Evolutionary conservation across 2,113 vertebrate genomes (phyloP).

Genomic region (Dunckerocampus dactyliophorus): DNA sequence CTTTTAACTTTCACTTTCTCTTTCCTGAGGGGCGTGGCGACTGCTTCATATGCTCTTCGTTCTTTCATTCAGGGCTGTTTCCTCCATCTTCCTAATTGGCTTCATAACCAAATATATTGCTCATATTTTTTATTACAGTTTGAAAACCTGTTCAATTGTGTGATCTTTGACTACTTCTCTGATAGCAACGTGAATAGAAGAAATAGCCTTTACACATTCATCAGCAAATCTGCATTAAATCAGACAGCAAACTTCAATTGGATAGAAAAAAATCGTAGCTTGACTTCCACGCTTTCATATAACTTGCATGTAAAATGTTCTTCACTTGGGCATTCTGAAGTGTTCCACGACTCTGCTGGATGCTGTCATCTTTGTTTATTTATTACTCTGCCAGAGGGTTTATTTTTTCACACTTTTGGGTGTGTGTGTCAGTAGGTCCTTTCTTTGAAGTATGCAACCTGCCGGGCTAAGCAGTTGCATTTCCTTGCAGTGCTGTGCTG

Average conservation of each 20-base stretch:
- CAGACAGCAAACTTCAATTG: slow-evolving; percentile 6
- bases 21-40: no score
- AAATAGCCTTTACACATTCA: background rate
- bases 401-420: slow-evolving; percentile 1
- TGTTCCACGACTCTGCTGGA: slow-evolving; percentile 13
- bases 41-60: no score
- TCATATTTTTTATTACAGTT: no score
- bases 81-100: no score
- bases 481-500: background rate
- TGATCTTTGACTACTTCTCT: no score
- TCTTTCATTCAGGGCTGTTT: no score
- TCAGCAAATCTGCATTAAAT: background rate
- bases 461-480: background rate
- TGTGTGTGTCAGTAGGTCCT: background rate
- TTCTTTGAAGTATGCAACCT: slow-evolving; percentile 3
- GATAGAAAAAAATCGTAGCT: background rate
- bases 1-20: no score
- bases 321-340: slow-evolving; percentile 6
- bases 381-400: background rate
- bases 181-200: no score
- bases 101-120: no score
- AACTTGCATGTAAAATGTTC: slow-evolving; percentile 12
- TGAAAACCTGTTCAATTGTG: no score
- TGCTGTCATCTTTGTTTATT: background rate
- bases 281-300: background rate